Evolutionary conservation across 2,113 vertebrate species (phyloP).

Genomic region (Dinomys branickii): DNA sequence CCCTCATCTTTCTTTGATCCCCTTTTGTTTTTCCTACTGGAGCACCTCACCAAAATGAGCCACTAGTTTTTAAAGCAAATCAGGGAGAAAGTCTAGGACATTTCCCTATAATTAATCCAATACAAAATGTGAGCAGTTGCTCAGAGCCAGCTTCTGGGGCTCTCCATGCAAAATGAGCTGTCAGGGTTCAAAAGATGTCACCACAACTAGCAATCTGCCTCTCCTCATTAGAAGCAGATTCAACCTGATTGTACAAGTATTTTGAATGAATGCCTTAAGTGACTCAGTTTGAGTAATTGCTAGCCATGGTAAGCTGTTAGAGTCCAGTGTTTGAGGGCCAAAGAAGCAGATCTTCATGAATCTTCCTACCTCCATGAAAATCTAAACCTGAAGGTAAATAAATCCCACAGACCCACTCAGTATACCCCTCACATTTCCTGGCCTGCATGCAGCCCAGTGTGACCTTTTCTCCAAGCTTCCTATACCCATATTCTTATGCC

Average conservation of each 20-base stretch:
- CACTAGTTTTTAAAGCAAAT: conserved; percentile 24
- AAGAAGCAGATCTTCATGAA: neutral
- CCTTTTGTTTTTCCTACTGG: neutral
- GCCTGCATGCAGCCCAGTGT: rapidly evolving
- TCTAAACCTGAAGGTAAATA: neutral
- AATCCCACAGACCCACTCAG: neutral
- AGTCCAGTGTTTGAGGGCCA: neutral
- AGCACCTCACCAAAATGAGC: neutral
- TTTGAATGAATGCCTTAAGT: neutral
- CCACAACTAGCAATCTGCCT: neutral
- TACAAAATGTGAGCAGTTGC: neutral
- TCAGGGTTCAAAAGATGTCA: neutral
- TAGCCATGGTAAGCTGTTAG: neutral
- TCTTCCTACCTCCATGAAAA: neutral
- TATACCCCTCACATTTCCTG: neutral
- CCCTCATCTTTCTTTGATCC: neutral
- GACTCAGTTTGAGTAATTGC: neutral
- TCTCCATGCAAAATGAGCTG: neutral
- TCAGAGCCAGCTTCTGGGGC: neutral
- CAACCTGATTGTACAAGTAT: neutral
- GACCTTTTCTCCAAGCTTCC: neutral
- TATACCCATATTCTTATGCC: neutral
- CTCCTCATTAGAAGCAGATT: neutral
- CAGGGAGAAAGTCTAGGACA: neutral
- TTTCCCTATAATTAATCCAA: conserved; percentile 31